A percentile compares a stretch with the other conserved stretches of the same genome.
phyloP scores from a whole-genome alignment of 2,797 vertebrate species.

The Mormyrus hasselquistii region DNA sequence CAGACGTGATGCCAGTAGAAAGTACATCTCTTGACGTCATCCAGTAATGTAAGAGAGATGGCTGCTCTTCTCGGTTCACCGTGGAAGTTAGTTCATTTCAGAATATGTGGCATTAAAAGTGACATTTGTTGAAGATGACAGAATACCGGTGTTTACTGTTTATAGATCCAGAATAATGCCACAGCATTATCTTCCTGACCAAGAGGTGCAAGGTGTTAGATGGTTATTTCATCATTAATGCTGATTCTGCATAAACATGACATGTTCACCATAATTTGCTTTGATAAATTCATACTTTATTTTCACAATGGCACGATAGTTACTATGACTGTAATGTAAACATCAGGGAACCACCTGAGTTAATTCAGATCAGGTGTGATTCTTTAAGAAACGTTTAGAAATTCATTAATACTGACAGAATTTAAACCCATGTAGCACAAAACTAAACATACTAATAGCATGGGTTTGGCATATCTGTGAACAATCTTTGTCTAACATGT shows the following conservation, averaged over 20 bases:
- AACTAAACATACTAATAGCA: neutral
- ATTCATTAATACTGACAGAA: neutral
- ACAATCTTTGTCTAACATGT: neutral
- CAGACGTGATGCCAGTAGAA: neutral
- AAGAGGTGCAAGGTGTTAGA: neutral
- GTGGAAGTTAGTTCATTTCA: neutral
- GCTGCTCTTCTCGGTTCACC: neutral
- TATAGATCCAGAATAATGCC: neutral
- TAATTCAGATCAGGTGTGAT: neutral
- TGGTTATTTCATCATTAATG: neutral
- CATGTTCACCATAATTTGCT: neutral
- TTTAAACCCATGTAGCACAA: neutral
- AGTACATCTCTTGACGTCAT: neutral
- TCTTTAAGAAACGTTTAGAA: neutral
- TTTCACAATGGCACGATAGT: neutral
- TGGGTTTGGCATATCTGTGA: neutral
- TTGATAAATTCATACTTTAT: slow-evolving; percentile 10
- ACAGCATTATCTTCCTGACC: neutral
- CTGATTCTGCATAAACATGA: neutral
- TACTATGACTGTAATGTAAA: neutral
- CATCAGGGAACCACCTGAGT: neutral
- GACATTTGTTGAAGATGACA: neutral
- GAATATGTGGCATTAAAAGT: neutral
- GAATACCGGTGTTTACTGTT: neutral
- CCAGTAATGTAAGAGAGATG: neutral